Evolutionary conservation across 1,140 invertebrate genomes (phyloP).

Genomic region (Cydia fagiglandana): DNA sequence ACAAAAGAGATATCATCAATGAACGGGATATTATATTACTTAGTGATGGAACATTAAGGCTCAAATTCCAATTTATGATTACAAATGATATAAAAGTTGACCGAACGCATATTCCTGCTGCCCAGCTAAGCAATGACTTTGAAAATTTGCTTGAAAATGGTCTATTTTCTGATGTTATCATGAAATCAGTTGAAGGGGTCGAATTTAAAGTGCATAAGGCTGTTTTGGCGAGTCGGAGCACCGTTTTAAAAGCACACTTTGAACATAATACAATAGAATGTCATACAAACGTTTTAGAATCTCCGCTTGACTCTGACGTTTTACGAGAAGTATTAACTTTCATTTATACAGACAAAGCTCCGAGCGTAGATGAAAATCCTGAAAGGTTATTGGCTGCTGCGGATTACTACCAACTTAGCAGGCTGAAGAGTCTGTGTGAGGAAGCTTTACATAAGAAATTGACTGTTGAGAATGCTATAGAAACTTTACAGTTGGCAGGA

Average conservation of each 20-base stretch:
- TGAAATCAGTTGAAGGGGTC: slow-evolving; percentile 63
- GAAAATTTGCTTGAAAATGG: slow-evolving; percentile 66
- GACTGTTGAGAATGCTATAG: slow-evolving; percentile 71
- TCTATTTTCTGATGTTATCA: slow-evolving; percentile 68
- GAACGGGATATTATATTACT: slow-evolving; percentile 58
- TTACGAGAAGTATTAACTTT: slow-evolving; percentile 83
- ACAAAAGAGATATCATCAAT: slow-evolving; percentile 62
- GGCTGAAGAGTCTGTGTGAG: slow-evolving; percentile 70
- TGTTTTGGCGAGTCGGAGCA: slow-evolving; percentile 77
- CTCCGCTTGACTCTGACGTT: slow-evolving; percentile 81
- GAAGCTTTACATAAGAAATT: slow-evolving; percentile 70
- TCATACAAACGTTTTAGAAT: slow-evolving; percentile 80
- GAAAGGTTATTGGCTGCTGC: slow-evolving; percentile 71
- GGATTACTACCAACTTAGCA: slow-evolving; percentile 71
- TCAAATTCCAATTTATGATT: slow-evolving; percentile 71
- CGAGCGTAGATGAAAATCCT: slow-evolving; percentile 77
- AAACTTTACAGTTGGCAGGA: slow-evolving; percentile 68
- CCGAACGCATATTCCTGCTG: slow-evolving; percentile 51
- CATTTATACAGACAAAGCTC: slow-evolving; percentile 85
- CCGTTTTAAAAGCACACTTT: slow-evolving; percentile 86
- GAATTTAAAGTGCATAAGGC: slow-evolving; percentile 72
- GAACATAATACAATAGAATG: slow-evolving; percentile 85
- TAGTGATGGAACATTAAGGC: slow-evolving; percentile 62
- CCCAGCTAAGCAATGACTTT: slow-evolving; percentile 66
- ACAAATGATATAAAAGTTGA: slow-evolving; percentile 69